Conservation (phyloP, 2,888 invertebrate species). For the Acholoe squamosa region DNA sequence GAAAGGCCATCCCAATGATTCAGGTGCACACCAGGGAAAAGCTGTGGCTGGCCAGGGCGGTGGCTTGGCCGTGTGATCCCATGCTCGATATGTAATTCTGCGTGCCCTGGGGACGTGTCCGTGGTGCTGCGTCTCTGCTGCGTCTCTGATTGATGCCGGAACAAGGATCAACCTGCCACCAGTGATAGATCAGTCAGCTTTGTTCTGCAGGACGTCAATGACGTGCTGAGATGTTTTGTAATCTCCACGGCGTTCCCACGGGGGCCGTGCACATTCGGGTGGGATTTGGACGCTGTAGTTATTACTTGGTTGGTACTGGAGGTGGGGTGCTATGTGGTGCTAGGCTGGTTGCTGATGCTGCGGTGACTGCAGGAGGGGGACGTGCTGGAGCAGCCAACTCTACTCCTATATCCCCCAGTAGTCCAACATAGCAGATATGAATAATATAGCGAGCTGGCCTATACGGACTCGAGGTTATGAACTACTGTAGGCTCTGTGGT, state of each 20-base stretch:
- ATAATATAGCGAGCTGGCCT: no score
- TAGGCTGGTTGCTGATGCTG: background rate
- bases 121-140: background rate
- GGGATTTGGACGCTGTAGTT: slow-evolving; percentile 49
- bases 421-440: no score
- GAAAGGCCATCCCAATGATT: no score
- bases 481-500: no score
- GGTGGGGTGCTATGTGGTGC: background rate
- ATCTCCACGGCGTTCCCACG: background rate
- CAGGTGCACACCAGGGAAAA: no score
- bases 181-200: slow-evolving; percentile 53
- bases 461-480: no score
- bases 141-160: slow-evolving; percentile 28
- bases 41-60: background rate
- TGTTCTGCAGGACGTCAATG: slow-evolving; percentile 38
- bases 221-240: slow-evolving; percentile 53
- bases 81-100: slow-evolving; percentile 10
- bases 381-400: no score
- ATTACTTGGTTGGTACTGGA: slow-evolving; percentile 3
- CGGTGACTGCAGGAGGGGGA: no score
- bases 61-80: background rate
- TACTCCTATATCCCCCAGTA: no score
- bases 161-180: slow-evolving; percentile 48
- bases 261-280: slow-evolving; percentile 15
- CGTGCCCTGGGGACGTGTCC: background rate